Percentiles rank a stretch among this genome's conserved stretches.
Conservation (phyloP, 2,888 invertebrate species). For the Drosophila mimetica region DNA sequence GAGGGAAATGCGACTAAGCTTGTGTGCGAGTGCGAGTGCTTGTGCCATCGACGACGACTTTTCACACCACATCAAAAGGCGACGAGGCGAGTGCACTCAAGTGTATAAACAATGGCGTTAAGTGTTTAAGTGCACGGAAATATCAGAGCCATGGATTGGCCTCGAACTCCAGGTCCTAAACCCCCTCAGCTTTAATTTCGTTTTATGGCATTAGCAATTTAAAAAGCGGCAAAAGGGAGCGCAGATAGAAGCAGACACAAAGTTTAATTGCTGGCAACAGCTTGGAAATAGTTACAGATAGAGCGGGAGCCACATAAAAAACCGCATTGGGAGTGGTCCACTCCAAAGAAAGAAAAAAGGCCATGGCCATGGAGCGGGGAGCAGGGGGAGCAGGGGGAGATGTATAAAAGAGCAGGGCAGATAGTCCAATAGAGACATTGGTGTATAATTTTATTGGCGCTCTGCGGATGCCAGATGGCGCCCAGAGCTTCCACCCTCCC, state of each 20-base stretch:
- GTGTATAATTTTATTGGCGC: slow-evolving; percentile 73
- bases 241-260: slow-evolving; percentile 59
- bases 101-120: slow-evolving; percentile 79
- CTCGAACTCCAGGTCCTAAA: slow-evolving; percentile 30
- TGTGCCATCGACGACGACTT: slow-evolving; percentile 60
- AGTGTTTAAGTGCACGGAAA: slow-evolving; percentile 79
- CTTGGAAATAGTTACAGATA: slow-evolving; percentile 66
- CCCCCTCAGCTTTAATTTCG: slow-evolving; percentile 62
- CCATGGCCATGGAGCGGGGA: slow-evolving; percentile 3
- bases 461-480: slow-evolving; percentile 69
- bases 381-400: slow-evolving; percentile 10
- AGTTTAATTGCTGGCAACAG: slow-evolving; percentile 76
- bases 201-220: slow-evolving; percentile 70
- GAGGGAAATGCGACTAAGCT: slow-evolving; percentile 61
- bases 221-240: slow-evolving; percentile 7
- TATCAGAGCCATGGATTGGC: slow-evolving; percentile 74
- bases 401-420: slow-evolving; percentile 12
- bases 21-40: slow-evolving; percentile 31
- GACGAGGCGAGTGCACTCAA: slow-evolving; percentile 73
- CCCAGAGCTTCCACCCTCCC: slow-evolving; percentile 7
- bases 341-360: slow-evolving; percentile 8
- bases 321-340: slow-evolving; percentile 47
- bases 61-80: slow-evolving; percentile 80
- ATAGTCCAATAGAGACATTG: slow-evolving; percentile 67
- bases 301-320: slow-evolving; percentile 40